Evolutionary conservation across 2,888 invertebrate species (phyloP).

Genomic region (Cephus sareptanus): DNA sequence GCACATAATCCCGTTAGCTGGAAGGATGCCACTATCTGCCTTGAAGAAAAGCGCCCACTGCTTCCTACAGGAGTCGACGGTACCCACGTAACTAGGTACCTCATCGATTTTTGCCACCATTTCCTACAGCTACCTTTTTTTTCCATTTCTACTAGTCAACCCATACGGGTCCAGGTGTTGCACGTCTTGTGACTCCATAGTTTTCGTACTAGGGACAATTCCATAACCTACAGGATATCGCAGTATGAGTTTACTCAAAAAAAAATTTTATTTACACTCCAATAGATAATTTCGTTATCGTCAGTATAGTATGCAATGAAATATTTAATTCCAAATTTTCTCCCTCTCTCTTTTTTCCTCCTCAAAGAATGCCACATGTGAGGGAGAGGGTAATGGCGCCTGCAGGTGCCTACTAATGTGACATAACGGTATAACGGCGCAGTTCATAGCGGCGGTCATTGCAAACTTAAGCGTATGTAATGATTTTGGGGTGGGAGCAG

Average conservation of each 20-base stretch:
- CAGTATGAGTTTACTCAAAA: no score
- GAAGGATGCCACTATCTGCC: background rate
- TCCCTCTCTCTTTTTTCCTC: conserved; percentile 24
- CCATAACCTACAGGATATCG: no score
- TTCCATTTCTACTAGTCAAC: background rate
- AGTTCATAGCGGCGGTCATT: conserved; percentile 49
- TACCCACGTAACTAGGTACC: background rate
- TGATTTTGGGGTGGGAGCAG: conserved; percentile 46
- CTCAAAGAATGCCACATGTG: conserved; percentile 35
- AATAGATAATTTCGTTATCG: background rate
- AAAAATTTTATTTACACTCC: background rate
- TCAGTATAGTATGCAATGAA: background rate
- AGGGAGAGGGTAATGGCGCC: conserved; percentile 44
- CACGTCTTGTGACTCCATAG: background rate
- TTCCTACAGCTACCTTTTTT: background rate
- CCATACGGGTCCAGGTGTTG: background rate
- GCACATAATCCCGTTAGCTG: background rate
- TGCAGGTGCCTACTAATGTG: conserved; percentile 63
- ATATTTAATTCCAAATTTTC: background rate
- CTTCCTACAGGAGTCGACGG: background rate
- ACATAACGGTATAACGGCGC: conserved; percentile 63
- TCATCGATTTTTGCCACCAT: background rate
- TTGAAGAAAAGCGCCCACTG: background rate
- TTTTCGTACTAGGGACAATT: background rate
- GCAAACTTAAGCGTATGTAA: conserved; percentile 53